phyloP scores from a whole-genome alignment of 1,140 invertebrate genomes.

The Metopolophium dirhodum region DNA sequence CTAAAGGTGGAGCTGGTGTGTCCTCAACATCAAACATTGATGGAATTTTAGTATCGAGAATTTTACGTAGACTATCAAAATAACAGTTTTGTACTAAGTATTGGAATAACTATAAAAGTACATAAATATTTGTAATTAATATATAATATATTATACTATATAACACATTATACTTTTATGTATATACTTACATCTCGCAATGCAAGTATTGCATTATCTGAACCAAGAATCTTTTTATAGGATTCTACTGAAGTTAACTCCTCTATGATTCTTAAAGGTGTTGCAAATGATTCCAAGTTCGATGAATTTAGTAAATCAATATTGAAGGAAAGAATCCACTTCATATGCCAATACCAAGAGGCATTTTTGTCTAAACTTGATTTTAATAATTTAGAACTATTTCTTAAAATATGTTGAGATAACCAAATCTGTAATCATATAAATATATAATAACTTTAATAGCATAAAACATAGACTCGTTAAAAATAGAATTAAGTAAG shows the following conservation, averaged over 20 bases:
- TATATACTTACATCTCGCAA: slow-evolving; percentile 12
- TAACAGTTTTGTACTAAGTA: slow-evolving; percentile 67
- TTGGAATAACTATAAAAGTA: slow-evolving; percentile 61
- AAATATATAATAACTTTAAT: not conserved
- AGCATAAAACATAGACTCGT: not conserved
- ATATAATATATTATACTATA: too few relatives aligned
- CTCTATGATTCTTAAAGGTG: slow-evolving; percentile 79
- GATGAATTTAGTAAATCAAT: slow-evolving; percentile 63
- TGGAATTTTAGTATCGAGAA: slow-evolving; percentile 77
- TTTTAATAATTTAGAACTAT: slow-evolving; percentile 35
- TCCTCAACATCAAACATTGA: slow-evolving; percentile 73
- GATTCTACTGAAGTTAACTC: slow-evolving; percentile 73
- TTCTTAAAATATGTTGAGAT: slow-evolving; percentile 55
- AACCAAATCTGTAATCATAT: slow-evolving; percentile 42
- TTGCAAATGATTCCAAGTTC: slow-evolving; percentile 69
- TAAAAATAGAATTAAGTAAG: not conserved
- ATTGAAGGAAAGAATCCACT: slow-evolving; percentile 69
- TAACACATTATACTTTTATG: slow-evolving; percentile 16
- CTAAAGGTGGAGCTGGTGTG: slow-evolving; percentile 76
- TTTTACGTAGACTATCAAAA: slow-evolving; percentile 73
- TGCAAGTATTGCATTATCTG: slow-evolving; percentile 62
- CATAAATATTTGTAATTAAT: not conserved
- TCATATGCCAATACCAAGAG: slow-evolving; percentile 68
- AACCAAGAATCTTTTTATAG: slow-evolving; percentile 65
- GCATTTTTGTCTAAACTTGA: slow-evolving; percentile 55